Evolutionary conservation across 2,888 invertebrate species (phyloP).

Genomic region (Nomada lathburiana): DNA sequence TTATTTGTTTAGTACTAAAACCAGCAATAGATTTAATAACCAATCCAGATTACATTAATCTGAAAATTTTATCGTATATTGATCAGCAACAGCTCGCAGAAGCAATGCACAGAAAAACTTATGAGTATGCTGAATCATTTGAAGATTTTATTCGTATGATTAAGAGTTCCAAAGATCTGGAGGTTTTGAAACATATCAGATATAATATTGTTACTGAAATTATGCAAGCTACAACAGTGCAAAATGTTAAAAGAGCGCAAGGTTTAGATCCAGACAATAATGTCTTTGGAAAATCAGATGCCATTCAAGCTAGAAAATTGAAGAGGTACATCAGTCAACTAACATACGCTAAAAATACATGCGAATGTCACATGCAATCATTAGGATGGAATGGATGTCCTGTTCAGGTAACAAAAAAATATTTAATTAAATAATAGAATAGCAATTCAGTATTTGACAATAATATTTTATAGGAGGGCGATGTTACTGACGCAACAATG

Average conservation of each 20-base stretch:
- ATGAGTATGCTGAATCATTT: slow-evolving; percentile 95
- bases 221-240: slow-evolving; percentile 96
- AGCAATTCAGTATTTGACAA: slow-evolving; percentile 20
- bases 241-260: slow-evolving; percentile 94
- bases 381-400: slow-evolving; percentile 91
- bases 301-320: slow-evolving; percentile 91
- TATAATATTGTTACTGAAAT: slow-evolving; percentile 96
- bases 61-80: slow-evolving; percentile 93
- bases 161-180: slow-evolving; percentile 91
- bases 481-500: slow-evolving; percentile 74
- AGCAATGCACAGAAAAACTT: slow-evolving; percentile 92
- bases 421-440: slow-evolving; percentile 68
- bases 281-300: slow-evolving; percentile 90
- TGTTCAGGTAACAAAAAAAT: slow-evolving; percentile 75
- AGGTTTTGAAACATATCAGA: slow-evolving; percentile 93
- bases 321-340: slow-evolving; percentile 94
- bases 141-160: slow-evolving; percentile 95
- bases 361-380: slow-evolving; percentile 90
- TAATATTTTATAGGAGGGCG: slow-evolving; percentile 75
- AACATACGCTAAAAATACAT: slow-evolving; percentile 92
- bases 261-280: slow-evolving; percentile 89
- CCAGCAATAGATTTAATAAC: slow-evolving; percentile 93
- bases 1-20: slow-evolving; percentile 88
- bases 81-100: slow-evolving; percentile 92
- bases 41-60: slow-evolving; percentile 96